Conservation (phyloP, 1,140 invertebrate species). For the Anthonomus grandis region DNA sequence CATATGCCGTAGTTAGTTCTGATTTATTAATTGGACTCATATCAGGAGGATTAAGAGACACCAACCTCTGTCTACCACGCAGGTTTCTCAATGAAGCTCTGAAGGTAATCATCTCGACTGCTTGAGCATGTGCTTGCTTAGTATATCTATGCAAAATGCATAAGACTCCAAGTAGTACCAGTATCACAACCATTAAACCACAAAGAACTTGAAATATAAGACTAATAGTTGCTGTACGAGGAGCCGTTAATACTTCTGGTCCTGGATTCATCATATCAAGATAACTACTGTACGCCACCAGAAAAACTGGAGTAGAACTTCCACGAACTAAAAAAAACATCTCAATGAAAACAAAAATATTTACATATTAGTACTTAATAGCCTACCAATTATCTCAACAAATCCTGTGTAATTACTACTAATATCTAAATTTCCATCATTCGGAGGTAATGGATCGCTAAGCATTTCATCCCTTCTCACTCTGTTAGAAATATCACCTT, state of each 20-base stretch:
- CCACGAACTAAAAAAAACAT: constrained; percentile 43
- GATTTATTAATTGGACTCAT: constrained; percentile 73
- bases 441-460: constrained; percentile 46
- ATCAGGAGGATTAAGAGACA: constrained; percentile 67
- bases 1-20: constrained; percentile 69
- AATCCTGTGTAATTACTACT: constrained; percentile 79
- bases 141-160: constrained; percentile 71
- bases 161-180: constrained; percentile 63
- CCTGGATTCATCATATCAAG: constrained; percentile 55
- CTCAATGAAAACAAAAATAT: constrained; percentile 80
- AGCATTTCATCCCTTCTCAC: constrained; percentile 35
- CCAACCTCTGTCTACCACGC: constrained; percentile 63
- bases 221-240: constrained; percentile 44
- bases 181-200: constrained; percentile 61
- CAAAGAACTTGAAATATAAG: constrained; percentile 55
- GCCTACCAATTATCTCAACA: constrained; percentile 73
- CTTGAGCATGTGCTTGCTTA: constrained; percentile 67
- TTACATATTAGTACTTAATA: constrained; percentile 49
- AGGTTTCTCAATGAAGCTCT: constrained; percentile 61
- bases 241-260: constrained; percentile 47
- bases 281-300: constrained; percentile 58
- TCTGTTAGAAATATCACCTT: constrained; percentile 34
- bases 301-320: constrained; percentile 30
- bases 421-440: constrained; percentile 71
- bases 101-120: constrained; percentile 73